Conservation (phyloP, 2,113 vertebrate species). For the Parus major region DNA sequence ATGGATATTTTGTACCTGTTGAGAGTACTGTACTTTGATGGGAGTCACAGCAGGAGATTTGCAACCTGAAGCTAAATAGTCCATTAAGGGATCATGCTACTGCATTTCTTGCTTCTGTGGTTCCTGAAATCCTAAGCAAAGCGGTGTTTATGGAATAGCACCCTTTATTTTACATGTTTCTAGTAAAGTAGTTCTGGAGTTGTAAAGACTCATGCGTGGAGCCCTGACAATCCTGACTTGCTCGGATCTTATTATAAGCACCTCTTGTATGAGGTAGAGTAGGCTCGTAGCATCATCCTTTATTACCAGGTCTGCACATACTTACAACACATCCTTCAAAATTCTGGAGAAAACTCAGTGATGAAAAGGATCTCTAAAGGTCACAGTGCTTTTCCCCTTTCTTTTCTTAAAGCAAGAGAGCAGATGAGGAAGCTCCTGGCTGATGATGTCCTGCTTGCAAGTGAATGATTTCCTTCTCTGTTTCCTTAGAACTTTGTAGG, state of each 20-base stretch:
- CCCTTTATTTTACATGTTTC: neutral
- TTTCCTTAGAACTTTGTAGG: neutral
- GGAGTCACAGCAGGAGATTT: neutral
- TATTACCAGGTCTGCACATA: neutral
- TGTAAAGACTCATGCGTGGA: fast-evolving
- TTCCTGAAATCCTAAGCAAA: neutral
- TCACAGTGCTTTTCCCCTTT: neutral
- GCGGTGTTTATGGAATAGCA: neutral
- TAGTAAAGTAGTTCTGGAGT: neutral
- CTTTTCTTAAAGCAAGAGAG: neutral
- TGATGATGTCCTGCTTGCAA: neutral
- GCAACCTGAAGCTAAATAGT: neutral
- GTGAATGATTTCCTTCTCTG: neutral
- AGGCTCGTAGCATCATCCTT: neutral
- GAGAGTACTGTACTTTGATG: neutral
- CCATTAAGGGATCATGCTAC: neutral
- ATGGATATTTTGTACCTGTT: neutral
- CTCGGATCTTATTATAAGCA: neutral
- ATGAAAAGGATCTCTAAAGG: neutral
- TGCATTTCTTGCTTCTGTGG: neutral
- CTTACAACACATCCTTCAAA: neutral
- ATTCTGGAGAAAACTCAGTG: neutral
- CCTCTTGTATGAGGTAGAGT: neutral
- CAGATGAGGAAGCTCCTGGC: neutral
- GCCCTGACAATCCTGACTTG: neutral